These are phyloP conservation scores for Passer montanus DNA, from an alignment of 2,113 vertebrate genomes.

Conservation along the genomic window DNA sequence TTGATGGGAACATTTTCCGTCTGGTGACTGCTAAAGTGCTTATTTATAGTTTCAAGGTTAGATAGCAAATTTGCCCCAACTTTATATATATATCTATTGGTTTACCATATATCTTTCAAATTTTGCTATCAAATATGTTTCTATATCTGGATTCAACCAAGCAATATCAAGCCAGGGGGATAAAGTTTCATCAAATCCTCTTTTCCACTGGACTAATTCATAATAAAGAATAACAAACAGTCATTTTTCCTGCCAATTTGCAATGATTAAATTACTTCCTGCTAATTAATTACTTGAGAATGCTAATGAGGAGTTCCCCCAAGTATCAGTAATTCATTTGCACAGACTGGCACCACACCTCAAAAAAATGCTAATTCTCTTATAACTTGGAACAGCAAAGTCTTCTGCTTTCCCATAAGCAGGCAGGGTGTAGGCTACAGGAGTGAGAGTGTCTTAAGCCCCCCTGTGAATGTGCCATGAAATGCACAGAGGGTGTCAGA, in stretches of 20 bases:
- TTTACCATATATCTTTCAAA: neutral
- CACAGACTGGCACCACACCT: neutral
- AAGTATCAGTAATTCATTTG: neutral
- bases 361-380: neutral
- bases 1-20: neutral
- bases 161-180: neutral
- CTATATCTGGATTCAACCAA: neutral
- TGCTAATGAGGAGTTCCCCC: neutral
- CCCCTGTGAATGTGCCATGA: accelerated
- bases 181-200: neutral
- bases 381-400: neutral
- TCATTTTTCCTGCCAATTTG: neutral
- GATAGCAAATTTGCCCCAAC: neutral
- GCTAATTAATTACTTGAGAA: neutral
- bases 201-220: neutral
- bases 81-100: neutral
- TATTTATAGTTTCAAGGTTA: neutral
- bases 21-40: neutral
- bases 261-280: neutral
- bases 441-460: neutral
- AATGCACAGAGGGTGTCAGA: neutral
- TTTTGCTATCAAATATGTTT: neutral
- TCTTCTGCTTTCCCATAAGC: neutral
- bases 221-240: neutral
- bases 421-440: neutral